These are phyloP conservation scores for Phytoseiulus persimilis DNA, from an alignment of 2,888 invertebrate genomes.

Conservation along the genomic window DNA sequence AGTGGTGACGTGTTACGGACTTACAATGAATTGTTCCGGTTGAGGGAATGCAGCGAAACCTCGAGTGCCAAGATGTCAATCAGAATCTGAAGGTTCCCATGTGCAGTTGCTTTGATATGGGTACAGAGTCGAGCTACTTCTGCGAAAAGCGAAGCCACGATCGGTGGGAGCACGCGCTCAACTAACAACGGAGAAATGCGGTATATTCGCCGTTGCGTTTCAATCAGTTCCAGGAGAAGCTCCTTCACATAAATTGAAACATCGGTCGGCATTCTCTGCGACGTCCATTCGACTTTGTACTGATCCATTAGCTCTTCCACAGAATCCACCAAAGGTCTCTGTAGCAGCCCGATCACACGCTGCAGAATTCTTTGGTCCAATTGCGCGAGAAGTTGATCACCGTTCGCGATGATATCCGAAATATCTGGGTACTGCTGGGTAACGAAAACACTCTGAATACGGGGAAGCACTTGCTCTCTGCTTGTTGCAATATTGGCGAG, in stretches of 20 bases:
- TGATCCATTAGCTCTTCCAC: slow-evolving; percentile 30
- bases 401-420: slow-evolving; percentile 17
- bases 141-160: slow-evolving; percentile 19
- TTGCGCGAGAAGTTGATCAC: slow-evolving; percentile 55
- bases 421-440: slow-evolving; percentile 31
- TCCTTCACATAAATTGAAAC: slow-evolving; percentile 27
- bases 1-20: no score
- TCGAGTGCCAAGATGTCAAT: slow-evolving; percentile 18
- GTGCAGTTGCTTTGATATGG: background rate
- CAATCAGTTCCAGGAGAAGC: background rate
- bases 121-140: slow-evolving; percentile 14
- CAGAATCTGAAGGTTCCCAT: slow-evolving; percentile 24
- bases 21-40: slow-evolving; percentile 15
- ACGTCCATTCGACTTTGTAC: slow-evolving; percentile 31
- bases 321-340: background rate
- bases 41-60: background rate
- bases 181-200: background rate
- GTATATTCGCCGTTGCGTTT: background rate
- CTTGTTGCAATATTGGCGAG: slow-evolving; percentile 19
- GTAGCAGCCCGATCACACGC: slow-evolving; percentile 6
- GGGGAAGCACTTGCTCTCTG: background rate
- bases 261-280: slow-evolving; percentile 17
- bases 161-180: slow-evolving; percentile 21
- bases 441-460: background rate
- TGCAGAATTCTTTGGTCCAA: slow-evolving; percentile 51